Conservation (phyloP, 1,140 invertebrate genomes). For the Penaeus vannamei region DNA sequence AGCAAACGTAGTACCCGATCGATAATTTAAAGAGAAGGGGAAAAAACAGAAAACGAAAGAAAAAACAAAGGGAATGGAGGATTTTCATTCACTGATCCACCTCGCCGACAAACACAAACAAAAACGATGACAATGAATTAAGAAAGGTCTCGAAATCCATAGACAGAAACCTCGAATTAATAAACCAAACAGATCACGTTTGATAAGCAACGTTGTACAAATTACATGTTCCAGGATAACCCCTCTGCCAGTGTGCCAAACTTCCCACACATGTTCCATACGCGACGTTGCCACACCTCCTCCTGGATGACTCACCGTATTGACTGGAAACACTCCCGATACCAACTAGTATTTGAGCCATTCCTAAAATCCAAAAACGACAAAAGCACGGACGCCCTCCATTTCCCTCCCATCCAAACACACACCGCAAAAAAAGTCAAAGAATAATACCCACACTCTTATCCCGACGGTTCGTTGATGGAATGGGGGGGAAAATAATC, state of each 20-base stretch:
- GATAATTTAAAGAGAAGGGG: no score
- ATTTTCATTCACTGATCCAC: no score
- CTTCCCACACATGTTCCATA: constrained; percentile 27
- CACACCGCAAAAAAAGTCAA: background rate
- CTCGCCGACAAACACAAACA: no score
- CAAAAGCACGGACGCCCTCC: background rate
- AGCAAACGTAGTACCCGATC: no score
- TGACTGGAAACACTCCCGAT: constrained; percentile 43
- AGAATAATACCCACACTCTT: background rate
- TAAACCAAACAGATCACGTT: background rate
- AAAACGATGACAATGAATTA: no score
- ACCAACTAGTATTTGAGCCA: background rate
- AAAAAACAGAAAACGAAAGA: no score
- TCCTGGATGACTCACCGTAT: constrained; percentile 41
- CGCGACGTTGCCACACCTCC: constrained; percentile 36
- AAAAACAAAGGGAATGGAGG: no score
- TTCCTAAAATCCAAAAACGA: no score
- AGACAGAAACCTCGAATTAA: background rate
- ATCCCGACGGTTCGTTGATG: background rate
- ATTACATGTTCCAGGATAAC: constrained; percentile 31
- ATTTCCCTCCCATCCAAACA: background rate
- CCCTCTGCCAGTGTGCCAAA: background rate
- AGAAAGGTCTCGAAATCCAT: no score
- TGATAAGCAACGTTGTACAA: constrained; percentile 26
- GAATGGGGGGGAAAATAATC: background rate